phyloP scores from a whole-genome alignment of 2,113 vertebrate species.

The Brachypteracias leptosomus region DNA sequence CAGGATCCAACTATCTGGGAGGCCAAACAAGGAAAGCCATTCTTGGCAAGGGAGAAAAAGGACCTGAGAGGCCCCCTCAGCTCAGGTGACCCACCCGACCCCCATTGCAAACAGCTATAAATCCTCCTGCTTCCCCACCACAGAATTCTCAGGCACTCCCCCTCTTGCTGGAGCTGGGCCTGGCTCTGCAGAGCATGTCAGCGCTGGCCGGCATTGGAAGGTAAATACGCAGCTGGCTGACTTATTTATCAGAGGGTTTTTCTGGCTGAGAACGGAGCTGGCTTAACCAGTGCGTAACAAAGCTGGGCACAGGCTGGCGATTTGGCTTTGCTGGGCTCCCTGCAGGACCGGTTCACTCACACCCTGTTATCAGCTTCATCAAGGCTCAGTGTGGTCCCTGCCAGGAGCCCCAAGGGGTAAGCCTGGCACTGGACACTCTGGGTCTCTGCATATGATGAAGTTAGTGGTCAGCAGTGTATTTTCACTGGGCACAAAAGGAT shows the following conservation, averaged over 20 bases:
- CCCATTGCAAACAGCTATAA: neutral
- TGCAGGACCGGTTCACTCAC: neutral
- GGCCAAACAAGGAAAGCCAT: neutral
- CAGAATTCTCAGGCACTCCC: neutral
- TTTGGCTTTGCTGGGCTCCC: neutral
- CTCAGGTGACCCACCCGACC: neutral
- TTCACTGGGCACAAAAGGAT: neutral
- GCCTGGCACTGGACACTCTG: neutral
- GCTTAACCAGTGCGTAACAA: neutral
- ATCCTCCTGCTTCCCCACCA: neutral
- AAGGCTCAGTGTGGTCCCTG: neutral
- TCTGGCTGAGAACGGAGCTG: neutral
- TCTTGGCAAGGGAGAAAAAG: constrained; percentile 17
- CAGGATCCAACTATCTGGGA: neutral
- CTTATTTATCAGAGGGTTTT: neutral
- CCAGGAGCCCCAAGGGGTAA: rapidly evolving
- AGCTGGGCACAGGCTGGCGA: neutral
- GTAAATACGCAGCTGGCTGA: neutral
- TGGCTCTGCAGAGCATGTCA: neutral
- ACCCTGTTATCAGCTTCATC: neutral
- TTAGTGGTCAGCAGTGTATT: rapidly evolving
- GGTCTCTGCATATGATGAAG: rapidly evolving
- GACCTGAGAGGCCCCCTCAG: neutral
- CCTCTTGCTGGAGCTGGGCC: neutral
- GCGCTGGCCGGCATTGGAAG: neutral